These are phyloP conservation scores for Philaethria dido DNA, from an alignment of 2,888 invertebrate species.

Conservation along the genomic window DNA sequence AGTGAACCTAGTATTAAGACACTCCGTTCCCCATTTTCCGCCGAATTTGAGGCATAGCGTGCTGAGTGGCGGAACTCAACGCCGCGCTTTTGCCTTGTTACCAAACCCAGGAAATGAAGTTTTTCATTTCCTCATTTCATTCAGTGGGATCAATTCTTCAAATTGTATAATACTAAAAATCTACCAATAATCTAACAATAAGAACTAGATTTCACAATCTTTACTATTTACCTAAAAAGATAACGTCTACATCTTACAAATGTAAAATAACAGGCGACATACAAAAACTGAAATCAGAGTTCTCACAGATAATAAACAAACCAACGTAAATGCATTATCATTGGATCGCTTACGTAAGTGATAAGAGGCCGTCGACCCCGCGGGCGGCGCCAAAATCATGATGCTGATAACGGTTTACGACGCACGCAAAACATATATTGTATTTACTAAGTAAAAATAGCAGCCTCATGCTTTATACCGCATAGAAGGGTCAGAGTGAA, in stretches of 20 bases:
- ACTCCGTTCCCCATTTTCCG: too few relatives aligned
- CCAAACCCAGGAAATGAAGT: too few relatives aligned
- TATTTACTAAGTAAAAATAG: not conserved
- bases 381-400: constrained; percentile 39
- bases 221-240: not conserved
- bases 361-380: constrained; percentile 44
- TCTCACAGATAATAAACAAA: constrained; percentile 34
- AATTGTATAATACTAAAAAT: too few relatives aligned
- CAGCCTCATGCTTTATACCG: too few relatives aligned
- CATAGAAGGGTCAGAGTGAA: too few relatives aligned
- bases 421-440: constrained; percentile 13
- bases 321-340: constrained; percentile 32
- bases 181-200: not conserved
- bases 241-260: not conserved
- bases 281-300: constrained; percentile 34
- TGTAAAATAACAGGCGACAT: not conserved
- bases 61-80: too few relatives aligned
- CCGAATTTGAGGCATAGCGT: too few relatives aligned
- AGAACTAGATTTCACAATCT: not conserved
- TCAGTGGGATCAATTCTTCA: too few relatives aligned
- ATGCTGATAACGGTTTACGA: constrained; percentile 10
- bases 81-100: too few relatives aligned
- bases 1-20: too few relatives aligned
- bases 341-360: constrained; percentile 37
- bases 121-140: too few relatives aligned